A percentile compares a stretch with the other conserved stretches of the same genome.
phyloP scores from a whole-genome alignment of 2,888 invertebrate species.

The Ferrisia virgata region DNA sequence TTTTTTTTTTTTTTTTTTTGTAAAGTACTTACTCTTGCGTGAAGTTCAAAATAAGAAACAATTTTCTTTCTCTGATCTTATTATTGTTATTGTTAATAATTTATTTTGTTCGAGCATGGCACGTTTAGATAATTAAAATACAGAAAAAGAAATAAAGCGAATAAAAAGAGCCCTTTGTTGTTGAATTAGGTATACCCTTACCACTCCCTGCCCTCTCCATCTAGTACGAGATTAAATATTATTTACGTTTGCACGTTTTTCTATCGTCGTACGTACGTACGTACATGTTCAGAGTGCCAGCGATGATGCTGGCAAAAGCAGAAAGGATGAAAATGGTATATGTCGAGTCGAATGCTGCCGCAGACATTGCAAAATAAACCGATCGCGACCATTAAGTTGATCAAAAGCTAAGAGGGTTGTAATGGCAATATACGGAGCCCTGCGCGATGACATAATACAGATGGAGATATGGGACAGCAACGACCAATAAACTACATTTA shows the following conservation, averaged over 20 bases:
- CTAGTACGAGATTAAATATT: not conserved
- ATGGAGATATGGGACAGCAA: not conserved
- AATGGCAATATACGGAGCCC: not conserved
- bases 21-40: constrained; percentile 10
- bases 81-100: constrained; percentile 17
- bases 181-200: no score
- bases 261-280: not conserved
- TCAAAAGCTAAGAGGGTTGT: constrained; percentile 14
- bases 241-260: not conserved
- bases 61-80: constrained; percentile 9
- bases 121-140: not conserved
- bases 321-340: not conserved
- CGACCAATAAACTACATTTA: constrained; percentile 1
- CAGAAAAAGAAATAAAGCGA: not conserved
- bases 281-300: no score
- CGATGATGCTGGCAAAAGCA: no score
- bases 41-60: constrained; percentile 17
- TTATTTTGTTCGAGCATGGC: not conserved
- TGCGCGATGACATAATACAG: not conserved
- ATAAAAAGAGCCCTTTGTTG: not conserved
- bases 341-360: not conserved
- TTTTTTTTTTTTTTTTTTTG: not conserved
- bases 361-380: not conserved
- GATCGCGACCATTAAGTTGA: constrained; percentile 7
- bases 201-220: no score